Base-by-base conservation (phyloP, 2,797 vertebrate genomes). In the Danio choprae region DNA sequence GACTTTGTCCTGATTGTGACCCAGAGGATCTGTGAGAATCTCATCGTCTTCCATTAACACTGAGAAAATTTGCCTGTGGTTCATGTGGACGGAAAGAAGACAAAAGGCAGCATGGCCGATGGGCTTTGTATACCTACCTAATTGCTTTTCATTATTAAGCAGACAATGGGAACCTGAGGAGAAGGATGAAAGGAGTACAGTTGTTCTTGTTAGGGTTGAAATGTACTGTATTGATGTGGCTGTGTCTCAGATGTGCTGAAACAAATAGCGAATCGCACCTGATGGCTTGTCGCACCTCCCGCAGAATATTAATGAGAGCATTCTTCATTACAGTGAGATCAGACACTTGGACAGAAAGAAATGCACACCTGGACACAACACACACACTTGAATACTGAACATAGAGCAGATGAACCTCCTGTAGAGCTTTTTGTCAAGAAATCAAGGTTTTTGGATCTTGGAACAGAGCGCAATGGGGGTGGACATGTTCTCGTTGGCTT, bases 81-180 rank as follows among this genome's bases (percentile, higher is more conserved):
- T 91, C 89, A 65, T 83, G 64, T 60, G 79, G 84, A 77, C 15
- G 64, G 67, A 91, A 92, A 92, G 87, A 90, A 92, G 92, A 91
- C 91, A 90, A 91, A 92, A 90, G 88, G 85, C 78, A 71, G 82
- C 79, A 86, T 91, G 90, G 90, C 89, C 74, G 63, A 81, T 78
- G 40, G 86, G 90, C 89, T 93, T 93, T 92, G 90, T 93, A 92
- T 93, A 90, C 90, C 90, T 83, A 87, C 89, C 90, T 94, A 93
- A 94, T 92, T 93, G 92, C 90, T 89, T 91, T 94, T 93, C 91
- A 92, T 93, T 93, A 93, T 93, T 93, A 87, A 89, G 83, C 65
- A 87, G 89, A 90, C 90, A 91, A 89, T 91, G 90, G 91, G 91
- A 93, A 93, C 90, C 89, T 85, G 77, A 86, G 87, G 86, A 87